Percentiles rank a stretch among this genome's conserved stretches.
phyloP scores from a whole-genome alignment of 1,140 invertebrate genomes.

The Araneus ventricosus region DNA sequence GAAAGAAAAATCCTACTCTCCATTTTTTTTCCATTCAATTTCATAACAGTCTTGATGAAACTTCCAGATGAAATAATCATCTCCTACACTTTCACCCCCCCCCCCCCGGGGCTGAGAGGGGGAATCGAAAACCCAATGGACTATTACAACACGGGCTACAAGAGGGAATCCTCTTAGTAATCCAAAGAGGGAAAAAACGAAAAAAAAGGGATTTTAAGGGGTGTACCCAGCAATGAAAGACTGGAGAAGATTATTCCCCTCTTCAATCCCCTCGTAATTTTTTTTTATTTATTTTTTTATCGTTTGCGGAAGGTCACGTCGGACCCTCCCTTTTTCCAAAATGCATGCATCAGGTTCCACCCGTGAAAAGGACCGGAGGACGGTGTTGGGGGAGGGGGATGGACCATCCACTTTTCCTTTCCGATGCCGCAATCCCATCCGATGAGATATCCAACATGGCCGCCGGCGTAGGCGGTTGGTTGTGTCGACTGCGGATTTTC shows the following conservation, averaged over 20 bases:
- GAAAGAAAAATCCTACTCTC: neutral
- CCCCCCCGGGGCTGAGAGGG: neutral
- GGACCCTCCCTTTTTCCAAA: constrained; percentile 22
- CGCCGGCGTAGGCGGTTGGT: neutral
- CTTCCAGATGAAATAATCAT: constrained; percentile 11
- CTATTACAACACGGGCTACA: neutral
- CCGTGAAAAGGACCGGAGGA: neutral
- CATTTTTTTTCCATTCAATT: neutral
- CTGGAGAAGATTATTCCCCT: neutral
- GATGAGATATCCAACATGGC: constrained; percentile 6
- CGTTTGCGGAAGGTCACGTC: neutral
- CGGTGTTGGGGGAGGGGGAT: neutral
- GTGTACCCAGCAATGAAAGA: neutral
- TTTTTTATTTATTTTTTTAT: neutral
- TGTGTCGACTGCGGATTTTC: neutral
- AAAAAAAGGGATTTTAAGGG: neutral
- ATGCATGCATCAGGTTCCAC: constrained; percentile 55
- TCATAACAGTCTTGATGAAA: neutral
- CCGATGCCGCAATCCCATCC: neutral
- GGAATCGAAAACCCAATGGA: neutral
- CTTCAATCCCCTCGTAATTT: neutral
- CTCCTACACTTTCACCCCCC: neutral
- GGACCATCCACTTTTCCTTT: neutral
- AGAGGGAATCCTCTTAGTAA: neutral
- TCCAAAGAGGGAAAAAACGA: neutral